Evolutionary conservation across 2,797 vertebrate species (phyloP), one percentile per base, ranked within the genome.

Genomic region (Thripadectes ignobilis): DNA sequence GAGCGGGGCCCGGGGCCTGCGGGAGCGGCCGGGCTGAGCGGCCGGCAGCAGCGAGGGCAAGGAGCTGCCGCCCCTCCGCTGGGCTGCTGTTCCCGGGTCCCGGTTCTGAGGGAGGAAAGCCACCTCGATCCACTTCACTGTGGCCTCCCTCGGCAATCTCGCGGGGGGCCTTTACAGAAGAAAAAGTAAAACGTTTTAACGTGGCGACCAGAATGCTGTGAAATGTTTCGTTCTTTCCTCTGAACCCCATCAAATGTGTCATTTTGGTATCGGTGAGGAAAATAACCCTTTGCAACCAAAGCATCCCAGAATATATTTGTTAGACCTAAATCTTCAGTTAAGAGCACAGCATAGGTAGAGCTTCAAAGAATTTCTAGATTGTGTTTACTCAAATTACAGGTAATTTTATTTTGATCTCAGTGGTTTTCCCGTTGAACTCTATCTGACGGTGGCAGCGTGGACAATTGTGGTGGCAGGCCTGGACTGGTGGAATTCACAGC

Each of bases 121-220:
- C 85, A 58, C 85, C 91, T 92, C 65, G 82, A 65, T 91, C 82
- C n/a, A 5, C 75, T 92, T 85, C 41, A 84, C 43, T 13, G 10
- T 29, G 62, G 92, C 45, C 41, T 82, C 55, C 24, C 57, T 32
- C 12, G 36, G 24, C 45, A 32, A 1, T 52, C 78, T 85, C 54
- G 0, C 9, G 79, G 68, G 78, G 36, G 71, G 54, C 9, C 34
- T 21, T 62, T n/a, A 36, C 9, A 71, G 57, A 59, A 63, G 32
- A 43, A 63, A 26, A 66, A 49, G 4, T 36, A 17, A 58, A 68
- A 17, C 12, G 6, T 48, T 55, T 89, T n/a, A 1, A 55, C 18
- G 26, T 24, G 16, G 36, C 0, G 0, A 34, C 43, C 12, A 23
- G 5, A 74, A 54, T 46, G 21, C 41, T 36, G 14, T 23, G 12